Percentiles rank a stretch among this genome's conserved stretches.
phyloP scores from a whole-genome alignment of 2,797 vertebrate genomes.

The Argentina silus region DNA sequence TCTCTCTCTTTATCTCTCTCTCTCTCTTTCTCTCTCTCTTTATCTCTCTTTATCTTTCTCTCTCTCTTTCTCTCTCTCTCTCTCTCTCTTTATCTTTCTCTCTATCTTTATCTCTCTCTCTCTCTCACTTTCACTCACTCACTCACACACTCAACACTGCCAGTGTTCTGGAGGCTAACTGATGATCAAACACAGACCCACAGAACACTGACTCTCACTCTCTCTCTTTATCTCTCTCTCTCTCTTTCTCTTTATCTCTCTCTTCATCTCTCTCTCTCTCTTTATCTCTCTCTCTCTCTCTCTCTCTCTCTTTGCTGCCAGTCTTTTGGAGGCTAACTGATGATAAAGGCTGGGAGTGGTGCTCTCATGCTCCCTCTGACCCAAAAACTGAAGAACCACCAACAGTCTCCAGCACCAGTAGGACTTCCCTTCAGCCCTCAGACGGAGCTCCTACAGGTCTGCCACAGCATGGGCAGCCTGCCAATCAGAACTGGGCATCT shows the following conservation, averaged over 20 bases:
- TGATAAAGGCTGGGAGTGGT: constrained; percentile 60
- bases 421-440: constrained; percentile 61
- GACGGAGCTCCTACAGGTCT: constrained; percentile 53
- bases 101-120: not conserved
- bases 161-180: too few relatives aligned
- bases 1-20: not conserved
- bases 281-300: constrained; percentile 3
- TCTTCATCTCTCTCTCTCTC: too few relatives aligned
- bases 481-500: too few relatives aligned
- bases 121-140: not conserved
- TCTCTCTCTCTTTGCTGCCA: constrained; percentile 20
- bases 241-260: not conserved
- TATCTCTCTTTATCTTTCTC: not conserved
- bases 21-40: too few relatives aligned
- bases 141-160: not conserved
- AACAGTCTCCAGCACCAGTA: too few relatives aligned
- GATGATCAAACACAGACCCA: too few relatives aligned
- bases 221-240: not conserved
- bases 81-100: too few relatives aligned
- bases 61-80: constrained; percentile 13
- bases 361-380: constrained; percentile 59
- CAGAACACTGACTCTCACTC: not conserved
- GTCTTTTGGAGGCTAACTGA: constrained; percentile 45
- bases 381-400: constrained; percentile 60
- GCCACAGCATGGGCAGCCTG: too few relatives aligned